Conservation (phyloP, 2,888 invertebrate species). For the Yponomeuta cagnagella region DNA sequence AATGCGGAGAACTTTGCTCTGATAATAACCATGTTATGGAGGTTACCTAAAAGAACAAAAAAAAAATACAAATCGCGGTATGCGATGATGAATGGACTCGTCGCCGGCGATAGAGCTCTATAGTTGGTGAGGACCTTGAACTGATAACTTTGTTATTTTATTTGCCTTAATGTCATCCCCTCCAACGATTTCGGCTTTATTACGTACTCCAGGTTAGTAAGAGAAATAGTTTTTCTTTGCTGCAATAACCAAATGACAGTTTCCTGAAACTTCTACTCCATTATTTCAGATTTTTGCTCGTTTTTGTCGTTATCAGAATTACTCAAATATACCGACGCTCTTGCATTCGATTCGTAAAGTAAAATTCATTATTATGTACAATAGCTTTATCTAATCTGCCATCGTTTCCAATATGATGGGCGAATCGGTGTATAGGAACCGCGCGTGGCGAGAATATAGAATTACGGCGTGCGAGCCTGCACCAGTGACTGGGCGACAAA, state of each 20-base stretch:
- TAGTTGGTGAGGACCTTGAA: not conserved
- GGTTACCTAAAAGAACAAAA: no score
- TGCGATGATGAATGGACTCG: not conserved
- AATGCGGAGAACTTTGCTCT: no score
- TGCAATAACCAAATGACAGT: not conserved
- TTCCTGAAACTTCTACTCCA: not conserved
- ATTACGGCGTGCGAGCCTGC: slow-evolving; percentile 10
- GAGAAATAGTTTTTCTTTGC: not conserved
- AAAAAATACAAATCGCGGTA: not conserved
- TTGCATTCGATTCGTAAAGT: not conserved
- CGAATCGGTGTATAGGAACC: slow-evolving; percentile 24
- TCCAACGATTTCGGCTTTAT: not conserved
- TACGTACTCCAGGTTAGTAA: not conserved
- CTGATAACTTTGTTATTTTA: slow-evolving; percentile 1
- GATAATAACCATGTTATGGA: no score
- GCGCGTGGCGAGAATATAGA: slow-evolving; percentile 7
- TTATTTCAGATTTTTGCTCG: not conserved
- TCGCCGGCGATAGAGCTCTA: not conserved
- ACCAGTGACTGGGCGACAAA: slow-evolving; percentile 21
- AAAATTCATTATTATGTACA: slow-evolving; percentile 37
- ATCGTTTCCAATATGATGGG: slow-evolving; percentile 64
- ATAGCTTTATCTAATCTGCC: slow-evolving; percentile 65
- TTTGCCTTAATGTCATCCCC: not conserved
- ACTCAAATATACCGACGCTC: not conserved
- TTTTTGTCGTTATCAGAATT: not conserved